phyloP scores from a whole-genome alignment of 2,797 vertebrate species.

The Cebuella pygmaea region DNA sequence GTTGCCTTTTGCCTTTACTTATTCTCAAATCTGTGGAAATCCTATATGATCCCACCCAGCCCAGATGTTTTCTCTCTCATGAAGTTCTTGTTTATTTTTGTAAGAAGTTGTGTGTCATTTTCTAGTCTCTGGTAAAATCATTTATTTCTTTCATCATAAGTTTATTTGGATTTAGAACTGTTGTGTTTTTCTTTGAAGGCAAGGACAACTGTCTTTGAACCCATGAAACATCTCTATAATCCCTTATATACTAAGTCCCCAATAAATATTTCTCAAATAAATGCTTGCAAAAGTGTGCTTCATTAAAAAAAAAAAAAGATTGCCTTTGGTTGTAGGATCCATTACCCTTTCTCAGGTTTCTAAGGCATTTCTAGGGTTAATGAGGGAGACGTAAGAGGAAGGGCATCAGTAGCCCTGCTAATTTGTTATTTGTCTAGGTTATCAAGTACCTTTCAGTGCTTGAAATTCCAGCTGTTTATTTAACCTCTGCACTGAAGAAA shows the following conservation, averaged over 20 bases:
- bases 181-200: slow-evolving; percentile 32
- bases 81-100: neutral
- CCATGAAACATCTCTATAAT: neutral
- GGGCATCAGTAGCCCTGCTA: neutral
- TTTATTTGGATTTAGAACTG: slow-evolving; percentile 13
- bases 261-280: slow-evolving; percentile 29
- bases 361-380: neutral
- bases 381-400: neutral
- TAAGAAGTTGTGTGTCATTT: neutral
- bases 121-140: neutral
- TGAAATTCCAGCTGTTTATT: neutral
- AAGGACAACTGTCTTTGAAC: neutral
- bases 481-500: neutral
- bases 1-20: slow-evolving; percentile 30
- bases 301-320: neutral
- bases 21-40: slow-evolving; percentile 14
- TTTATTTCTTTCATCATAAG: slow-evolving; percentile 20
- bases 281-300: neutral
- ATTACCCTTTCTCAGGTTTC: neutral
- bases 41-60: neutral
- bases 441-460: neutral
- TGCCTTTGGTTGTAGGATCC: neutral
- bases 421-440: slow-evolving; percentile 20
- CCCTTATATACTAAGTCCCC: neutral
- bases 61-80: neutral